A percentile compares a stretch with the other conserved stretches of the same genome.
phyloP scores from a whole-genome alignment of 1,140 invertebrate genomes.

The Oedothorax gibbosus region DNA sequence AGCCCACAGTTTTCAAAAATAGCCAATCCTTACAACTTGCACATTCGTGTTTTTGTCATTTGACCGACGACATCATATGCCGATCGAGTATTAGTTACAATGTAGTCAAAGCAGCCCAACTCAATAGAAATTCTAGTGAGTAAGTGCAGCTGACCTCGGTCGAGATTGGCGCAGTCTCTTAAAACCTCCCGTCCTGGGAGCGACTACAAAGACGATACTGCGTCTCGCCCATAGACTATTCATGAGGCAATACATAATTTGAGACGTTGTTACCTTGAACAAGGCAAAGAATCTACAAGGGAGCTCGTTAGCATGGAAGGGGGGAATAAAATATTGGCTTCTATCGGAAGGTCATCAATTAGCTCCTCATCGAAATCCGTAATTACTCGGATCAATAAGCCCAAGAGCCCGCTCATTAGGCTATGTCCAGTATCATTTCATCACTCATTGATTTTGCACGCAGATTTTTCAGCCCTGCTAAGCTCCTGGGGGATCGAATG shows the following conservation, averaged over 20 bases:
- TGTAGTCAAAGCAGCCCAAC: too few species aligned
- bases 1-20: too few species aligned
- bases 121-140: too few species aligned
- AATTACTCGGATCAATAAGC: conserved; percentile 56
- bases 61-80: too few species aligned
- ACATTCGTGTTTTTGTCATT: too few species aligned
- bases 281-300: conserved; percentile 40
- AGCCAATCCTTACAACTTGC: too few species aligned
- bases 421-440: conserved; percentile 58
- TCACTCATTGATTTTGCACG: conserved; percentile 49
- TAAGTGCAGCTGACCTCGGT: too few species aligned
- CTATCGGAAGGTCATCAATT: conserved; percentile 54
- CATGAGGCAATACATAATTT: conserved; percentile 25
- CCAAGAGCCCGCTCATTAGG: conserved; percentile 55
- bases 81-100: too few species aligned
- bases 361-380: conserved; percentile 57
- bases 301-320: conserved; percentile 44
- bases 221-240: neutral
- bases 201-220: too few species aligned
- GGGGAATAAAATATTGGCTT: conserved; percentile 56
- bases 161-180: too few species aligned
- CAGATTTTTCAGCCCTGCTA: conserved; percentile 53
- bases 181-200: too few species aligned
- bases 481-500: conserved; percentile 30
- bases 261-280: conserved; percentile 26